phyloP scores from a whole-genome alignment of 2,888 invertebrate genomes.

The Blastobasis adustella region DNA sequence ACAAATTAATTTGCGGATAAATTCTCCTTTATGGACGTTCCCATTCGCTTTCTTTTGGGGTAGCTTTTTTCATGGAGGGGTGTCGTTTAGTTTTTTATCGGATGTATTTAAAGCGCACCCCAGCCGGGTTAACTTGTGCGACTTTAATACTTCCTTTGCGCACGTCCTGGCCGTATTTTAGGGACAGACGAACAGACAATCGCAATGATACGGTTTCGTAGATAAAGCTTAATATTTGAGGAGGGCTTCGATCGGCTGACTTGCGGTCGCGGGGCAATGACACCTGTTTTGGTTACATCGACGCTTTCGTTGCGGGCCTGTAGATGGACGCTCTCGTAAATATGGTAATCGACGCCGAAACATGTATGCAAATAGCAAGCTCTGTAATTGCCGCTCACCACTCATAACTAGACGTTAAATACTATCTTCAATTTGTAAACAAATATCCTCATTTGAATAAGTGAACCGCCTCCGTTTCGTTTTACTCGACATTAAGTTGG shows the following conservation, averaged over 20 bases:
- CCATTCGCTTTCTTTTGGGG: slow-evolving; percentile 47
- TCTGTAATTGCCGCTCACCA: too few species aligned
- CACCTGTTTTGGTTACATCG: too few species aligned
- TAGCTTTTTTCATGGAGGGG: slow-evolving; percentile 45
- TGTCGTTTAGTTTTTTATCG: slow-evolving; percentile 69
- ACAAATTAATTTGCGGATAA: slow-evolving; percentile 73
- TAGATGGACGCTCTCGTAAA: too few species aligned
- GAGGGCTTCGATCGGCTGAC: too few species aligned
- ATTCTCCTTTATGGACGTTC: slow-evolving; percentile 66
- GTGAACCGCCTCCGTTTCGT: background rate
- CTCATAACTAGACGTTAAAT: too few species aligned
- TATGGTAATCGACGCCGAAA: too few species aligned
- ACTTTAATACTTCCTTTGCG: slow-evolving; percentile 66
- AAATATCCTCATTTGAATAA: too few species aligned
- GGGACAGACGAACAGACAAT: slow-evolving; percentile 18
- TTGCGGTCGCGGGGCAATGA: too few species aligned
- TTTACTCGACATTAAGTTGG: background rate
- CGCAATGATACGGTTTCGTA: slow-evolving; percentile 13
- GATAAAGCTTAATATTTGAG: slow-evolving; percentile 7
- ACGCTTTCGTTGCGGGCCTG: too few species aligned
- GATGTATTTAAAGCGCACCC: slow-evolving; percentile 61
- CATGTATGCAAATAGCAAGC: too few species aligned
- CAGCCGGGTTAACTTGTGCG: slow-evolving; percentile 60
- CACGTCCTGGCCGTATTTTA: slow-evolving; percentile 39
- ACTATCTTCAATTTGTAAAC: too few species aligned